phyloP scores from a whole-genome alignment of 2,888 invertebrate species.

The Drepana falcataria region DNA sequence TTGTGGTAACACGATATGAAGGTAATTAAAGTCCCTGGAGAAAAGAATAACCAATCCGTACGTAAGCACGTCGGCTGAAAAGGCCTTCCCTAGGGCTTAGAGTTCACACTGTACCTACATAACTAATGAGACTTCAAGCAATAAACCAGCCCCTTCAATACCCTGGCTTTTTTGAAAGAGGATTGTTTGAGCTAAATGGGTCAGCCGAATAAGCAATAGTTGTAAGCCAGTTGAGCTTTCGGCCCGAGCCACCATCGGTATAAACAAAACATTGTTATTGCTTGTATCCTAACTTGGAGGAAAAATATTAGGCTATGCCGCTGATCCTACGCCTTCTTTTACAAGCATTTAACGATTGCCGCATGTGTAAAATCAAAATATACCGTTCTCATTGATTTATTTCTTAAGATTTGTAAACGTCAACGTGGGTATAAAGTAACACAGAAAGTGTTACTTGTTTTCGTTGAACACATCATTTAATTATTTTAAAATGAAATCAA shows the following conservation, averaged over 20 bases:
- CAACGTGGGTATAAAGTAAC: no score
- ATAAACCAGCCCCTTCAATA: not conserved
- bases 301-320: constrained; percentile 50
- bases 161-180: constrained; percentile 8
- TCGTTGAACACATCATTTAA: no score
- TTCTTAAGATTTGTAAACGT: no score
- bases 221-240: constrained; percentile 25
- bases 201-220: constrained; percentile 36
- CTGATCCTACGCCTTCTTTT: constrained; percentile 38
- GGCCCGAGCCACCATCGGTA: constrained; percentile 60
- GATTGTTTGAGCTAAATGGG: constrained; percentile 28
- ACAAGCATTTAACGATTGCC: constrained; percentile 25
- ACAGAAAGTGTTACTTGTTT: no score
- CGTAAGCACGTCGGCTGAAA: constrained; percentile 35
- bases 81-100: constrained; percentile 40
- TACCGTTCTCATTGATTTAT: not conserved
- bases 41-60: not conserved
- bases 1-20: no score
- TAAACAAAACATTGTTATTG: constrained; percentile 71
- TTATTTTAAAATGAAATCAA: no score
- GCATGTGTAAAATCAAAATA: constrained; percentile 11
- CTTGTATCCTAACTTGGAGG: constrained; percentile 61
- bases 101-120: constrained; percentile 33
- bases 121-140: constrained; percentile 21
- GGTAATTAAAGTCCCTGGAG: not conserved